A percentile compares a stretch with the other conserved stretches of the same genome.
Conservation (phyloP, 1,140 invertebrate species). For the Chionoecetes opilio region DNA sequence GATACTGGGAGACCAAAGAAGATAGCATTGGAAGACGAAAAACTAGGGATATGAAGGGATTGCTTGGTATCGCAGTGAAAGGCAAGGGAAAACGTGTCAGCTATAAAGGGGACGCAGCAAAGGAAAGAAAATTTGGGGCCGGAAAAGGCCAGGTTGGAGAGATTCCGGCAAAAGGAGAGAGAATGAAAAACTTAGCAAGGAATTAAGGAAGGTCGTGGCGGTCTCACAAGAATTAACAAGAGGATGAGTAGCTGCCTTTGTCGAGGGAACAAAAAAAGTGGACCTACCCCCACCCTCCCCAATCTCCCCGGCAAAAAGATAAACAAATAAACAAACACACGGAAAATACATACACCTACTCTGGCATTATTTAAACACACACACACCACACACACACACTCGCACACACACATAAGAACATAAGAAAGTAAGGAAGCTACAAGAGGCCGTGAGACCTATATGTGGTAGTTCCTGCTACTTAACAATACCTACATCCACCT, state of each 20-base stretch:
- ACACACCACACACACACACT: no score
- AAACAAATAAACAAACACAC: background rate
- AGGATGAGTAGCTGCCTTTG: conserved; percentile 15
- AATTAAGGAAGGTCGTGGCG: background rate
- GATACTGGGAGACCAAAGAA: background rate
- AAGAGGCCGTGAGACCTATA: background rate
- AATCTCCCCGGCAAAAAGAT: background rate
- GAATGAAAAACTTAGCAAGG: background rate
- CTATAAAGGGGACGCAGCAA: background rate
- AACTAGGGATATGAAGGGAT: background rate
- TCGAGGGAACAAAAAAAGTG: background rate
- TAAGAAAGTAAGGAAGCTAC: background rate
- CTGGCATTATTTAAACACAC: no score
- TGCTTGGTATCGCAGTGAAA: background rate
- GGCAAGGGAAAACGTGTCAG: background rate
- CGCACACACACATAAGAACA: no score
- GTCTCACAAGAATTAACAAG: conserved; percentile 16
- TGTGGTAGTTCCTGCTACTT: no score
- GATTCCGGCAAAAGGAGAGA: background rate
- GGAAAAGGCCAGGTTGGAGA: background rate
- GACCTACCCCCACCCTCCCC: background rate
- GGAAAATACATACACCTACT: no score
- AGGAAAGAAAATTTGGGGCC: background rate
- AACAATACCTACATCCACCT: no score
- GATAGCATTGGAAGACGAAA: background rate